These are phyloP conservation scores for Cricetomys ansorgei DNA, from an alignment of 2,113 vertebrate genomes.

Conservation along the genomic window DNA sequence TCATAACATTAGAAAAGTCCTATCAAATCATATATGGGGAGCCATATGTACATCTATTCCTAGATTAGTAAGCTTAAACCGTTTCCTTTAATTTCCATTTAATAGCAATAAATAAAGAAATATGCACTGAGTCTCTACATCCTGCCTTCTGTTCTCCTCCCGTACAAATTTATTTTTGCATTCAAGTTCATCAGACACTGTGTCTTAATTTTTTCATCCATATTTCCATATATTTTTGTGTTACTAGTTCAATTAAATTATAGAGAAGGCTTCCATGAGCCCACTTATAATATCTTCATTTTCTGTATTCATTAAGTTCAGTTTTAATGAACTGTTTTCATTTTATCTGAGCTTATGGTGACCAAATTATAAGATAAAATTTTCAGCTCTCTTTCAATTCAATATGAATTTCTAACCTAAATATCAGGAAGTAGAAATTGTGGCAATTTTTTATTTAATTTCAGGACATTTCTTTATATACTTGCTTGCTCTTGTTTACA, in stretches of 20 bases:
- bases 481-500: not conserved
- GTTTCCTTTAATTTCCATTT: not conserved
- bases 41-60: not conserved
- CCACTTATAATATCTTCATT: not conserved
- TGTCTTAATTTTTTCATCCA: not conserved
- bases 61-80: not conserved
- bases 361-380: not conserved
- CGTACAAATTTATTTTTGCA: not conserved
- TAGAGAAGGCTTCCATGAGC: not conserved
- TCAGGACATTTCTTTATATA: not conserved
- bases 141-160: not conserved
- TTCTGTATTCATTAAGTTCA: not conserved
- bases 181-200: not conserved
- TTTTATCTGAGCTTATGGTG: not conserved
- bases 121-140: not conserved
- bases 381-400: not conserved
- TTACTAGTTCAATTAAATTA: not conserved
- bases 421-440: not conserved
- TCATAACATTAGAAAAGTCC: not conserved
- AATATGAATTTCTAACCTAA: not conserved
- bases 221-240: not conserved
- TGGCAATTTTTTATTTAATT: not conserved
- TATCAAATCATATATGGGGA: not conserved
- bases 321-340: not conserved
- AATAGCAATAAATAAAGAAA: constrained; percentile 28